Evolutionary conservation across 2,113 vertebrate species (phyloP), one percentile per base, ranked within the genome.

Genomic region (Gavia stellata): DNA sequence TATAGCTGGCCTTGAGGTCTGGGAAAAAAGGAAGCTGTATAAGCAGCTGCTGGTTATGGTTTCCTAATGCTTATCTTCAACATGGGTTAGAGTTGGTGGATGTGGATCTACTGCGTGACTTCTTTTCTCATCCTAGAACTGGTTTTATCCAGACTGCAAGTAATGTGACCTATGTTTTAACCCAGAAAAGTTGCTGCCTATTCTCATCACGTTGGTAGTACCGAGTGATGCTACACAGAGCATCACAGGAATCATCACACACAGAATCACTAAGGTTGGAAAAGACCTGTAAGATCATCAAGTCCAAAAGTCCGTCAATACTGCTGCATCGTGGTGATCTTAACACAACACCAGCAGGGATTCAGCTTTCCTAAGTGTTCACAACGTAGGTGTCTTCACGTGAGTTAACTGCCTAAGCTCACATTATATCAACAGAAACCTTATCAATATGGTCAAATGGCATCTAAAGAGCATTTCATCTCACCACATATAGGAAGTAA

Each of bases 21-120:
- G 65, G 65, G 82, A 88, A 93, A 96, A 96, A 90, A 87, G 65
- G 85, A 52, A 95, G 72, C 17, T 84, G 29, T 50, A 40, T 10
- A 62, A 83, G 16, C 10, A 94, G 55, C 33, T 72, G 52, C 34
- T 72, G 24, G 14, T 59, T 94, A 52, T 4, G 0, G 24, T 85
- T 95, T 89, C 74, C 59, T 73, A 47, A 61, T 12, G 10, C 4
- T 68, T 79, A 14, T 45, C 26, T 80, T 88, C 77, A 68, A n/a
- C 63, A 25, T 17, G 34, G 59, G 33, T 80, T 65, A 14, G n/a
- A 77, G 55, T 9, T 70, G 33, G 16, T 66, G 5, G 16, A 29
- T n/a, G 28, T 9, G 38, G 34, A 36, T 62, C 52, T 44, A 55
- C 3, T 18, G 44, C 3, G 1, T 70, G 45, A 59, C 49, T 79